A percentile compares a stretch with the other conserved stretches of the same genome.
These are phyloP conservation scores for Drosophila sucinea DNA, from an alignment of 1,140 invertebrate genomes.

Conservation along the genomic window DNA sequence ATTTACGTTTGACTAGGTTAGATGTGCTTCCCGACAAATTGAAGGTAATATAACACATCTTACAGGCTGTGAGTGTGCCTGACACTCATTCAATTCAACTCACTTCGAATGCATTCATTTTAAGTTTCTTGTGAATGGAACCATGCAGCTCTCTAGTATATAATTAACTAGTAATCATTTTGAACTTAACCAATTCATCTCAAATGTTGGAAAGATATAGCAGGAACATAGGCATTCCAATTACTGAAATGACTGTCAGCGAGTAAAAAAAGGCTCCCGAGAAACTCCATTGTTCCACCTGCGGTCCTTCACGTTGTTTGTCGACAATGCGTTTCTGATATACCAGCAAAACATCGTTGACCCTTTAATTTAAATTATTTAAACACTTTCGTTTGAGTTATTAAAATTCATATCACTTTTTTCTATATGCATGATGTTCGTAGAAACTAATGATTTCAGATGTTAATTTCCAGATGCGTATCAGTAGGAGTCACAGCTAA, in stretches of 20 bases:
- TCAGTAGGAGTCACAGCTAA: constrained; percentile 57
- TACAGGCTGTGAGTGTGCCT: too few species aligned
- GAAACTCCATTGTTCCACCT: constrained; percentile 90
- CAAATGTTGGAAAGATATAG: constrained; percentile 98
- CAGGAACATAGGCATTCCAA: constrained; percentile 98
- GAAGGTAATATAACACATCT: too few species aligned
- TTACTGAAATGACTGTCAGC: constrained; percentile 97
- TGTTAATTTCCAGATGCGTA: constrained; percentile 70
- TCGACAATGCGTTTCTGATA: constrained; percentile 85
- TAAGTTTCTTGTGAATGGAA: too few species aligned
- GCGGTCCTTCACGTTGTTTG: constrained; percentile 88
- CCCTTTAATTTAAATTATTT: constrained; percentile 61
- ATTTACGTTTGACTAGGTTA: too few species aligned
- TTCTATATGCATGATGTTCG: constrained; percentile 58
- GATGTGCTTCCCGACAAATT: too few species aligned
- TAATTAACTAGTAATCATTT: too few species aligned
- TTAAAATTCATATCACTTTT: constrained; percentile 30
- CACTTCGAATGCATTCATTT: too few species aligned
- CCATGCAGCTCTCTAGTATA: too few species aligned
- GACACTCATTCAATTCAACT: too few species aligned
- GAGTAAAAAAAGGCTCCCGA: constrained; percentile 96
- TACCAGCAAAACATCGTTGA: constrained; percentile 84
- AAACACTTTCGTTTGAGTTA: background rate
- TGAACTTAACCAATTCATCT: constrained; percentile 94
- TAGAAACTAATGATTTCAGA: constrained; percentile 73